A percentile compares a stretch with the other conserved stretches of the same genome.
These are phyloP conservation scores for Shinisaurus crocodilurus DNA, from an alignment of 2,113 vertebrate species.

Conservation along the genomic window DNA sequence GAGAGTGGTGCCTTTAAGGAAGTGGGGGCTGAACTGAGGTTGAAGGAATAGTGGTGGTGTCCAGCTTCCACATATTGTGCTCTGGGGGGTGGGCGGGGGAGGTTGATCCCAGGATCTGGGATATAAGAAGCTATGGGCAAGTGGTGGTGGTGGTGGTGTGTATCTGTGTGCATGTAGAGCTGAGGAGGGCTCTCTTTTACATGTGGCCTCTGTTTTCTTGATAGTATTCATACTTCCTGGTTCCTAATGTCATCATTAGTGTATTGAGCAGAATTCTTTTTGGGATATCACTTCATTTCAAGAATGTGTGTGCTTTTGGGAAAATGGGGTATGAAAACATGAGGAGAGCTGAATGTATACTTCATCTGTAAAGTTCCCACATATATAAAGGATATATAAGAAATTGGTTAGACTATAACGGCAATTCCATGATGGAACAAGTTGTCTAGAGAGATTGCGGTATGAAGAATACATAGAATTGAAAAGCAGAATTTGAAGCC, in stretches of 20 bases:
- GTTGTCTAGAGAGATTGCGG: no score
- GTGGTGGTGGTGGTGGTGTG: no score
- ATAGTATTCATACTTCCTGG: background rate
- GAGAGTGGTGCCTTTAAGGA: no score
- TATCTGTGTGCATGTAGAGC: background rate
- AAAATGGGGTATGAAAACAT: background rate
- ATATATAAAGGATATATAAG: background rate
- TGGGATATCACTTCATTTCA: background rate
- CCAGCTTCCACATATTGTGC: no score
- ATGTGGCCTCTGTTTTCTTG: background rate
- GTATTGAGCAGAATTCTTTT: background rate
- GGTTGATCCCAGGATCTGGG: background rate
- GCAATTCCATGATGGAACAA: background rate
- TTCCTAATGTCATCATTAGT: background rate
- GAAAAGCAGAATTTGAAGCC: background rate
- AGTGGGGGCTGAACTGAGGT: no score
- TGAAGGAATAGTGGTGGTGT: no score
- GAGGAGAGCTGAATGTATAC: background rate
- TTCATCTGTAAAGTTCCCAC: background rate
- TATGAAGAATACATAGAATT: background rate
- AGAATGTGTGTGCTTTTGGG: background rate
- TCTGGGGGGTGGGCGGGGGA: no score
- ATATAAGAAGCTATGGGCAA: background rate
- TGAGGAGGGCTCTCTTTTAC: background rate
- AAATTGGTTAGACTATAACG: background rate